Conservation (phyloP, 2,797 vertebrate genomes). For the Neoniphon sammara region DNA sequence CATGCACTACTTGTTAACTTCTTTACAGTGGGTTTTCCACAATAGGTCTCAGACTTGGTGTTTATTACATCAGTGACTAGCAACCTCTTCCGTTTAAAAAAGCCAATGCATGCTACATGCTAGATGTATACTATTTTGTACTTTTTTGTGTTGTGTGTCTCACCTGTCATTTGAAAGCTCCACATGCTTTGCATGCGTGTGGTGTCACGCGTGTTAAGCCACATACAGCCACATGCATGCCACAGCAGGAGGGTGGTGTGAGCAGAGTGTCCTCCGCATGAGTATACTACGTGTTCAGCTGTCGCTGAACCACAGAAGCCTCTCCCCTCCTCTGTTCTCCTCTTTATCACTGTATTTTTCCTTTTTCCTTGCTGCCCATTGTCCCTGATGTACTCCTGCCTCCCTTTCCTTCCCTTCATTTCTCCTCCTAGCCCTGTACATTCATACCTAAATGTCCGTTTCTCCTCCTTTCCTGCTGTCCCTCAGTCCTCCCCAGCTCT, state of each 20-base stretch:
- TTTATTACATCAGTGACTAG: conserved; percentile 34
- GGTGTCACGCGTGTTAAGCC: conserved; percentile 25
- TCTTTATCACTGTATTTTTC: conserved; percentile 31
- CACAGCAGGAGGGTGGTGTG: conserved; percentile 53
- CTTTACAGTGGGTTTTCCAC: conserved; percentile 26
- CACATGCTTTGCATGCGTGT: background rate
- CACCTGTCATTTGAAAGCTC: background rate
- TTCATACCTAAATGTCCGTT: conserved; percentile 55
- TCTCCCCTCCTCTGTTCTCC: conserved; percentile 8
- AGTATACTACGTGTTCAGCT: conserved; percentile 70
- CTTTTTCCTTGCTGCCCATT: conserved; percentile 28
- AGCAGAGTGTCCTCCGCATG: conserved; percentile 40
- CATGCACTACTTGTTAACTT: conserved; percentile 32
- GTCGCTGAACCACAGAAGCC: conserved; percentile 50
- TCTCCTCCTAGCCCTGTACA: conserved; percentile 29
- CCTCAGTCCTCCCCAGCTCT: conserved; percentile 36
- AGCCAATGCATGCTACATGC: no score
- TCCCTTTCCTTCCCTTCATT: conserved; percentile 38
- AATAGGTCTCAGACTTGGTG: conserved; percentile 31
- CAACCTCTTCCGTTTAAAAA: conserved; percentile 11
- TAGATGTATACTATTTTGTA: conserved; percentile 2
- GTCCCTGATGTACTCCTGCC: conserved; percentile 43
- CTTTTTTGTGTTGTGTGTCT: conserved; percentile 2
- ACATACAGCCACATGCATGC: conserved; percentile 47
- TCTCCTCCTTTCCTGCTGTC: conserved; percentile 39